Evolutionary conservation across 2,888 invertebrate species (phyloP).

Genomic region (Myathropa florea): DNA sequence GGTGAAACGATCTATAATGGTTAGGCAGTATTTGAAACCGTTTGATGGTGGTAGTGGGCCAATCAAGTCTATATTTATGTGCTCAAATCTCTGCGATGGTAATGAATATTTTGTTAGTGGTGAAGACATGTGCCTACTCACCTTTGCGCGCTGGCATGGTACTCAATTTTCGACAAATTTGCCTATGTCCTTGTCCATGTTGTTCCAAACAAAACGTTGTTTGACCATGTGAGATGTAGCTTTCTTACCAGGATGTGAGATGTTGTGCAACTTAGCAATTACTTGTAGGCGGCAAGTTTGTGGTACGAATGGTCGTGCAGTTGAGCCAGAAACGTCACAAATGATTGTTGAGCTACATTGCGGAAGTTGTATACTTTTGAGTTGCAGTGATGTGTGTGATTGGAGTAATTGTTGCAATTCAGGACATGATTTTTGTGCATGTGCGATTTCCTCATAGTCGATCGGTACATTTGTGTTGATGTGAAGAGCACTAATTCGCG

Average conservation of each 20-base stretch:
- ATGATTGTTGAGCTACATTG: not conserved
- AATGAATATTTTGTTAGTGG: not conserved
- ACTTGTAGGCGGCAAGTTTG: not conserved
- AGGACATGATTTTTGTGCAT: not conserved
- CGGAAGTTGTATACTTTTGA: not conserved
- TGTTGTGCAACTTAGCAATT: not conserved
- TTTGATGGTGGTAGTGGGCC: conserved; percentile 10
- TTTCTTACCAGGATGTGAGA: not conserved
- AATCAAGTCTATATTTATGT: not conserved
- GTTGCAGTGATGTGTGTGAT: not conserved
- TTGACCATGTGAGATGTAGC: not conserved
- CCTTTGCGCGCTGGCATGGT: not conserved
- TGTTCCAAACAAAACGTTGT: not conserved
- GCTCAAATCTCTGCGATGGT: not conserved
- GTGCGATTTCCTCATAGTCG: not conserved
- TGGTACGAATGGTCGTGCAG: not conserved
- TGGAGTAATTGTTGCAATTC: not conserved
- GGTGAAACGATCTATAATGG: no score
- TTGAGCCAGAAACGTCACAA: not conserved
- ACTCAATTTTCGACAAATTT: not conserved
- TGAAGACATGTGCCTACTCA: not conserved
- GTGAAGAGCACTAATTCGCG: not conserved
- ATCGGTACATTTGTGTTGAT: not conserved
- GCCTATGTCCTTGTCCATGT: no score
- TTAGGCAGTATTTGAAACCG: conserved; percentile 3